Evolutionary conservation across 2,888 invertebrate genomes (phyloP), one percentile per base, ranked within the genome.

Genomic region (Halictus ligatus): DNA sequence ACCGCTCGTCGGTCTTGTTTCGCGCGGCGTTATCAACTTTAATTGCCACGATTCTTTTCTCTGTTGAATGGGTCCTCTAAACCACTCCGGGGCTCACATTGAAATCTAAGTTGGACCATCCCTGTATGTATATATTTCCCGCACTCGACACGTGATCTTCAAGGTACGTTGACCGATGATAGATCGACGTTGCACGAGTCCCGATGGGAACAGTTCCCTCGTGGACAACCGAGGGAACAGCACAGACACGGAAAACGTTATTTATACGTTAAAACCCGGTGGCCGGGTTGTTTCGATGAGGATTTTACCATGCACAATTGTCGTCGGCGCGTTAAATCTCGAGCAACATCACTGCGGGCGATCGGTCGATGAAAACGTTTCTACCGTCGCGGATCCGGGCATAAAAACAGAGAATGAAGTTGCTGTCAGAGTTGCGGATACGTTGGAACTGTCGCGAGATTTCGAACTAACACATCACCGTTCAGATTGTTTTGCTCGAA

Each of bases 131-230:
- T 60, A n/a, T 43, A 60, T 35, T 78, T 82, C 71, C 35, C 78
- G 78, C 83, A 83, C 83, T 67, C 35, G 35, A 58, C 84, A 84
- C 84, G 83, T 75, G 83, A 84, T 72, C 71, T 46, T 64, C 60
- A 35, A 82, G 35, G 60, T 50, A 43, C 69, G 40, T 72, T 15
- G 60, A 48, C 64, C n/a, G 72, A n/a, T 67, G 54, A 73, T 21
- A 54, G 40, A 54, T 40, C 58, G 67, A 73, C 67, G 69, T 64
- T 2, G 21, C 67, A 12, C 79, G 15, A 40, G 25, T 21, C 6
- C 46, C 43, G 21, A 7, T 29, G n/a, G 12, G n/a, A 72, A 40
- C 10, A 10, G 40, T 25, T 18, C 35, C 58, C 58, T 46, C 21
- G 15, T n/a, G 12, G n/a, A 25, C 21, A 35, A 3, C 35, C 35